Evolutionary conservation across 1,140 invertebrate species (phyloP), one percentile per base, ranked within the genome.

Genomic region (Drosophila ambigua): DNA sequence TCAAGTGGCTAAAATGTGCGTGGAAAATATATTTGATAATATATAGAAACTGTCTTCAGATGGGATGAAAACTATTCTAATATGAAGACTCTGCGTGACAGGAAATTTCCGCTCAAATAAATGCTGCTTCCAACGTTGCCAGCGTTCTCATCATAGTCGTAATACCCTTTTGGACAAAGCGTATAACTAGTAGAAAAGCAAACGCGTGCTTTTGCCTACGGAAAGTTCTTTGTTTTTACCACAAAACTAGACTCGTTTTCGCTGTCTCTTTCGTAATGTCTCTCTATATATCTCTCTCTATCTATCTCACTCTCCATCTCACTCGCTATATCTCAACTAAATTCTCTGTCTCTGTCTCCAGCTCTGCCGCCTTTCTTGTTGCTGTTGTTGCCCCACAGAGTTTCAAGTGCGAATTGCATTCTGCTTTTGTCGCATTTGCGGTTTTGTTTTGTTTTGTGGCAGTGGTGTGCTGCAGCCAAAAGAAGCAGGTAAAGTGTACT

Each of bases 331-430:
- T 41, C 24, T 41, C 63, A n/a, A 44, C 13, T 31, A 24, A n/a
- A 26, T 24, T 58, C 46, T 49, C 50, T 4, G 35, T 51, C 41
- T 49, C 50, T 8, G 16, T 41, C 50, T 28, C n/a, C 23, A 31
- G 20, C 35, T 23, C 15, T 43, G 24, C 8, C 58, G 44, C 48
- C 49, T 41, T 50, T 65, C 31, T 49, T 52, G 28, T 54, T 64
- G 39, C 58, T 61, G 46, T 28, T 67, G 52, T 68, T 63, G 24
- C 3, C 13, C 50, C 69, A 60, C 53, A 65, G 67, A 87, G 82
- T 82, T 87, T 82, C 78, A 85, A 87, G 82, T 85, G 82, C 82
- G 82, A 87, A 87, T 87, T 88, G 82, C 78, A 87, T 87, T 88
- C 82, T 87, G 78, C 83, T 87, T 87, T 88, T 87, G 82, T 87